Conservation (phyloP, 1,140 invertebrate genomes). For the Monochamus saltuarius region DNA sequence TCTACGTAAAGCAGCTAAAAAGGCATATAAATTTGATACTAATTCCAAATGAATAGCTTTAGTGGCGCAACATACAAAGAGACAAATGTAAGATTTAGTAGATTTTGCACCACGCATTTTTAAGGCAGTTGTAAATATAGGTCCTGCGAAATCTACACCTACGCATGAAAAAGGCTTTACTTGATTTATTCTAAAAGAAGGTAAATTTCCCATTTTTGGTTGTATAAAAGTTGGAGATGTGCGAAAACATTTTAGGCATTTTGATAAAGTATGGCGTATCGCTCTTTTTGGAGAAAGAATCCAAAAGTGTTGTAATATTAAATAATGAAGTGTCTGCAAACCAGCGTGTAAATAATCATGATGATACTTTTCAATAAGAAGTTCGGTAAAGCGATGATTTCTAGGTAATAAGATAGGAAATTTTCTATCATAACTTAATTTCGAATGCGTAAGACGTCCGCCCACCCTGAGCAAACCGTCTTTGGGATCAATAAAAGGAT, state of each 20-base stretch:
- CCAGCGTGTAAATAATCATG: conserved; percentile 9
- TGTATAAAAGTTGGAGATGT: not conserved
- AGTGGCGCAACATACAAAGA: conserved; percentile 36
- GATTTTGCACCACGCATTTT: conserved; percentile 7
- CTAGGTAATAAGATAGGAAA: conserved; percentile 12
- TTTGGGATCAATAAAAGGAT: conserved; percentile 32
- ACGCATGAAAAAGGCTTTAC: conserved; percentile 3
- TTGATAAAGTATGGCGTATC: conserved; percentile 2
- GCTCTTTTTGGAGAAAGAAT: conserved; percentile 9
- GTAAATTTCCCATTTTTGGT: conserved; percentile 19
- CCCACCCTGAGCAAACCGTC: conserved; percentile 39
- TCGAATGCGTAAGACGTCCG: conserved; percentile 27
- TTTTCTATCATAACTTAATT: conserved; percentile 1
- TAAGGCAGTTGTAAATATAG: conserved; percentile 19
- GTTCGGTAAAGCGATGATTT: conserved; percentile 3
- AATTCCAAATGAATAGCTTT: conserved; percentile 49
- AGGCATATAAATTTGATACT: conserved; percentile 38
- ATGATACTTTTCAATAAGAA: conserved; percentile 14
- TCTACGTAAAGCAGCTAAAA: conserved; percentile 44
- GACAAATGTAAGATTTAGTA: conserved; percentile 8
- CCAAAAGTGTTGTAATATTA: conserved; percentile 14
- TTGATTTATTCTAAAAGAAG: conserved; percentile 1
- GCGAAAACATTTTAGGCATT: conserved; percentile 9
- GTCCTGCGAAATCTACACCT: conserved; percentile 20
- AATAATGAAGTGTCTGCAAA: conserved; percentile 10